A percentile compares a stretch with the other conserved stretches of the same genome.
Evolutionary conservation across 92 coral and sea anemone genomes (phyloP).

Genomic region (Plumapathes pennacea): DNA sequence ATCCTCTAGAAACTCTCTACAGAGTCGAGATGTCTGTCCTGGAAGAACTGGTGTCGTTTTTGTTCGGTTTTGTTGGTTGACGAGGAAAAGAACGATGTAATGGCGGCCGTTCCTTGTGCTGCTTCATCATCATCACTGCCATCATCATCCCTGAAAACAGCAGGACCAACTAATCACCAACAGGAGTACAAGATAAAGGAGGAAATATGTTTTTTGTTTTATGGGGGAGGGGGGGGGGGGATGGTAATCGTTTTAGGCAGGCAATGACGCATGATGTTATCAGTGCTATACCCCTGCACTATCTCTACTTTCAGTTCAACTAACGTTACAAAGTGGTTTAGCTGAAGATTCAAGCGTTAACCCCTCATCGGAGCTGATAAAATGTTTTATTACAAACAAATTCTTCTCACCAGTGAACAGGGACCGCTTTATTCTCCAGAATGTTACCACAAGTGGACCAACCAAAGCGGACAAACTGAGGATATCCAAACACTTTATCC

Average conservation of each 20-base stretch:
- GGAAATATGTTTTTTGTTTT: too few species aligned
- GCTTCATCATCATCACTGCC: conserved; percentile 75
- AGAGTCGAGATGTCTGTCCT: conserved; percentile 82
- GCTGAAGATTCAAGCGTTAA: too few species aligned
- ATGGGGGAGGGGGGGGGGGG: too few species aligned
- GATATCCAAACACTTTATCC: conserved; percentile 93
- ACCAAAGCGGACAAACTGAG: conserved; percentile 90
- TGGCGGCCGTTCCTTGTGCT: conserved; percentile 80
- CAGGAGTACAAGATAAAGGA: too few species aligned
- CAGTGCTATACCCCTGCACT: too few species aligned
- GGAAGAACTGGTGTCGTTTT: conserved; percentile 82
- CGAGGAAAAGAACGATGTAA: conserved; percentile 83
- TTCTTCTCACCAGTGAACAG: conserved; percentile 74
- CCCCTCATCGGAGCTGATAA: too few species aligned
- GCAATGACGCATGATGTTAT: too few species aligned
- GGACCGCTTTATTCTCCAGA: conserved; percentile 79
- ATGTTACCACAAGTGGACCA: conserved; percentile 94
- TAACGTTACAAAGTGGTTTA: too few species aligned
- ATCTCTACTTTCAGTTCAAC: too few species aligned
- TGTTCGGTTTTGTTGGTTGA: conserved; percentile 38
- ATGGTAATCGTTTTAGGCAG: too few species aligned
- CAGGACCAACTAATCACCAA: background rate
- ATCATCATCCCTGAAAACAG: conserved; percentile 63
- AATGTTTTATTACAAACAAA: too few species aligned
- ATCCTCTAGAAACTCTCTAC: conserved; percentile 55